Percentiles rank a stretch among this genome's conserved stretches.
Evolutionary conservation across 2,797 vertebrate species (phyloP).

Genomic region (Premnoplex brunnescens): DNA sequence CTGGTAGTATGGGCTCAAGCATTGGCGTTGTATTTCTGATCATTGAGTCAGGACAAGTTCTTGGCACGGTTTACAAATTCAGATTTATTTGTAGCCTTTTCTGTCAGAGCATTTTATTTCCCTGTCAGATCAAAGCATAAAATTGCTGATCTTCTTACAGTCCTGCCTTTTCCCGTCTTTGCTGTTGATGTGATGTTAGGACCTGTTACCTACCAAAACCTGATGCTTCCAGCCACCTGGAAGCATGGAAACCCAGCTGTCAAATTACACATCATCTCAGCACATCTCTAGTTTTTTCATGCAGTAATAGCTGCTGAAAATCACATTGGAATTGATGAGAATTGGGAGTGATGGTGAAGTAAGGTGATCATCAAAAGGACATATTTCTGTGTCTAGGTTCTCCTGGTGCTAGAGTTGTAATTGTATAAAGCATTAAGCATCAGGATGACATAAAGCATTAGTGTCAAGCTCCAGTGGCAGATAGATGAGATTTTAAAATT

Average conservation of each 20-base stretch:
- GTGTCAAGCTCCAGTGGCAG: neutral
- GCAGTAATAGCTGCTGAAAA: neutral
- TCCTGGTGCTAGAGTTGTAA: neutral
- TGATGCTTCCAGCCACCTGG: neutral
- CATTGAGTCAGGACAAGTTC: neutral
- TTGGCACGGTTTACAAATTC: neutral
- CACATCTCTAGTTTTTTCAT: neutral
- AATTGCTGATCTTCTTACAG: slow-evolving; percentile 28
- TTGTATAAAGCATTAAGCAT: neutral
- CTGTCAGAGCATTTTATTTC: slow-evolving; percentile 29
- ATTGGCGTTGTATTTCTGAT: neutral
- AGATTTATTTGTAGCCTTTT: slow-evolving; percentile 28
- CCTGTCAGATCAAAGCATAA: slow-evolving; percentile 16
- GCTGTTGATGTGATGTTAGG: neutral
- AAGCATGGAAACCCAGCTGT: neutral
- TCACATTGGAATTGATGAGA: neutral
- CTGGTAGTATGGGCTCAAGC: neutral
- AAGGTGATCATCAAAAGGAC: neutral
- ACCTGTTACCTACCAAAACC: neutral
- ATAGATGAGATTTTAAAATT: neutral
- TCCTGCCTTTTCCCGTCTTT: neutral
- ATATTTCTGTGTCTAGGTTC: neutral
- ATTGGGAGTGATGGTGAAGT: neutral
- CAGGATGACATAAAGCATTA: neutral
- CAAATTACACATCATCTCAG: neutral